Evolutionary conservation across 2,888 invertebrate species (phyloP).

Genomic region (Terebella lapidaria): DNA sequence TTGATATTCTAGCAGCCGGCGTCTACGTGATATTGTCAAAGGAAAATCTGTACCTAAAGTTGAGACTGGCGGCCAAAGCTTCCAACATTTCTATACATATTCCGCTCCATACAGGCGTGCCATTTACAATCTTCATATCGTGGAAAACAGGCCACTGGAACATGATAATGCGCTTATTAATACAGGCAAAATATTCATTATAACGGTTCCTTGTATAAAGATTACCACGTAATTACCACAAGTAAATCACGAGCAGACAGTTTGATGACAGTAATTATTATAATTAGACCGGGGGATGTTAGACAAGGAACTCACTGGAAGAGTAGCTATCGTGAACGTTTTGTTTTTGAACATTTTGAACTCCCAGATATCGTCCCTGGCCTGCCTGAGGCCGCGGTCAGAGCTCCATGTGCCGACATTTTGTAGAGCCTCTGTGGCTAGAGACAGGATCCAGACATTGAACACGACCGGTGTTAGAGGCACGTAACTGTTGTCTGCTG

Average conservation of each 20-base stretch:
- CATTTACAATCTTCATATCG: background rate
- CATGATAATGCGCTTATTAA: no score
- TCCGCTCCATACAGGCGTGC: background rate
- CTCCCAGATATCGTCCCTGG: background rate
- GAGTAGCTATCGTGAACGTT: background rate
- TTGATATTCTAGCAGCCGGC: no score
- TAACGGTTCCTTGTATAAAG: no score
- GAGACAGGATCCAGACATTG: background rate
- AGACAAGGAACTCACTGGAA: no score
- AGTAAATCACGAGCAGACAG: no score
- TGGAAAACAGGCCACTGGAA: constrained; percentile 4
- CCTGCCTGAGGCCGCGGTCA: background rate
- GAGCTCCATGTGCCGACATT: background rate
- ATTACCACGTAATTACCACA: no score
- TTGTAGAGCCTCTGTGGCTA: background rate
- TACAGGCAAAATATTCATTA: no score
- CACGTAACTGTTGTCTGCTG: no score
- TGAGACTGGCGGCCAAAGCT: background rate
- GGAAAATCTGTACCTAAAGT: background rate
- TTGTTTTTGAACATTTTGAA: background rate
- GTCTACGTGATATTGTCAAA: no score
- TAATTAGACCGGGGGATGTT: no score
- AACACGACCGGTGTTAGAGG: no score
- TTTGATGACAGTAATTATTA: no score
- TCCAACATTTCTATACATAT: background rate